Evolutionary conservation across 2,888 invertebrate species (phyloP).

Genomic region (Lasioglossum morio): DNA sequence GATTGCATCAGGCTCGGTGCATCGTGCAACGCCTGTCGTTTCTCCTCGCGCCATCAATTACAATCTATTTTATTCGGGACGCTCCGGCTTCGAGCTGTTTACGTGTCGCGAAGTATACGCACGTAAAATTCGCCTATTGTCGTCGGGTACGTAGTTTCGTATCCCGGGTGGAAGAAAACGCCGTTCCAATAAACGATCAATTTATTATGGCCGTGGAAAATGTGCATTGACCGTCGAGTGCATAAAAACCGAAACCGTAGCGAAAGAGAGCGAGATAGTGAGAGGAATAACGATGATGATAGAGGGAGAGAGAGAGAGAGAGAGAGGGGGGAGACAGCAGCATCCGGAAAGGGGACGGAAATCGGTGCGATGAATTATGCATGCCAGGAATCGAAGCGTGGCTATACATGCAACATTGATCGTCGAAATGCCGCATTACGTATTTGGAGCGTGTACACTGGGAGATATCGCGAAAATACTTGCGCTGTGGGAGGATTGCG

Average conservation of each 20-base stretch:
- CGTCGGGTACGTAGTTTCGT: not conserved
- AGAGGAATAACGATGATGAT: not conserved
- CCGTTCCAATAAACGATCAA: constrained; percentile 25
- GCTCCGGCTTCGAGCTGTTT: not conserved
- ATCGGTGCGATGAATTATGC: constrained; percentile 74
- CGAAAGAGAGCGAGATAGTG: not conserved
- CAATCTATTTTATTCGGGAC: not conserved
- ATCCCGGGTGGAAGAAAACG: not conserved
- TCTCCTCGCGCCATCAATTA: not conserved
- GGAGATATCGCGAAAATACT: constrained; percentile 61
- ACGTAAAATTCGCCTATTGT: not conserved
- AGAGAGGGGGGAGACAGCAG: constrained; percentile 18
- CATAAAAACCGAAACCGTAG: not conserved
- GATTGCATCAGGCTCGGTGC: not conserved
- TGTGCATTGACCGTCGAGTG: constrained; percentile 9
- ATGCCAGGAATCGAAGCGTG: constrained; percentile 71
- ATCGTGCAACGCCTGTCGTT: not conserved
- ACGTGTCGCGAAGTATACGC: not conserved
- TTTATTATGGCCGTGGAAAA: constrained; percentile 17
- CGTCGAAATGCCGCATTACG: constrained; percentile 73
- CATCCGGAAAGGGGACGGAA: constrained; percentile 59
- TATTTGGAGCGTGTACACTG: constrained; percentile 61
- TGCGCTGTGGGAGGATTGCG: not conserved
- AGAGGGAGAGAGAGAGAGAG: not conserved
- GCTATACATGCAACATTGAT: constrained; percentile 66